Base-by-base conservation (phyloP, 2,797 vertebrate genomes). In the Myotis planiceps region DNA sequence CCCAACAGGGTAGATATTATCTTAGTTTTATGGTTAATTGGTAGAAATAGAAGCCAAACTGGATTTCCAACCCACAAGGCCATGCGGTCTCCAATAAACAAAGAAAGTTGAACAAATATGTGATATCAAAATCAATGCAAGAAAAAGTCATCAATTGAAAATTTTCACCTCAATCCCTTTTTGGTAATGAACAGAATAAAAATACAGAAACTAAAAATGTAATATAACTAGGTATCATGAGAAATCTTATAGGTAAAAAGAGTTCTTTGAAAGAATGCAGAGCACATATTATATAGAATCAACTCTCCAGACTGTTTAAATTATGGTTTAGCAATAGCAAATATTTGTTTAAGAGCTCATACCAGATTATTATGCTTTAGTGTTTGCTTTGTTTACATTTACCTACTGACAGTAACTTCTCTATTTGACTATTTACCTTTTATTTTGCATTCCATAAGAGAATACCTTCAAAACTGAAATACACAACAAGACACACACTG, bases 301-400 rank as follows among this genome's bases (percentile, higher is more conserved):
- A 90, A 71, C 39, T n/a, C 25, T 89, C 69, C 55, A 42, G 10
- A 82, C 29, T 71, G 47, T 65, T 89, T 89, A 94, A 89, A 75
- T 32, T 90, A 25, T 93, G 39, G 27, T 34, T 89, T 60, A 82
- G 45, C 53, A 85, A 94, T 5, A 88, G 68, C 79, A 95, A 94
- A 51, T 86, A 58, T 89, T 95, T 92, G 32, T 85, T 27, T 81
- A 81, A 85, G 60, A 81, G 66, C 66, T 88, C 94, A 94, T 29
- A 81, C 47, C 80, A 89, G 39, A 76, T 94, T 81, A 88, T 81
- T 94, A 45, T 66, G n/a, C 14, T 65, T 58, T 29, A 69, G 47
- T 53, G 74, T 85, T 89, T 71, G 45, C 47, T 95, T 82, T 94
- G 63, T 92, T 82, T 85, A 69, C 23, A 80, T 78, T 51, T 21